Base-by-base conservation (phyloP, 2,113 vertebrate species). In the Oophaga pumilio region DNA sequence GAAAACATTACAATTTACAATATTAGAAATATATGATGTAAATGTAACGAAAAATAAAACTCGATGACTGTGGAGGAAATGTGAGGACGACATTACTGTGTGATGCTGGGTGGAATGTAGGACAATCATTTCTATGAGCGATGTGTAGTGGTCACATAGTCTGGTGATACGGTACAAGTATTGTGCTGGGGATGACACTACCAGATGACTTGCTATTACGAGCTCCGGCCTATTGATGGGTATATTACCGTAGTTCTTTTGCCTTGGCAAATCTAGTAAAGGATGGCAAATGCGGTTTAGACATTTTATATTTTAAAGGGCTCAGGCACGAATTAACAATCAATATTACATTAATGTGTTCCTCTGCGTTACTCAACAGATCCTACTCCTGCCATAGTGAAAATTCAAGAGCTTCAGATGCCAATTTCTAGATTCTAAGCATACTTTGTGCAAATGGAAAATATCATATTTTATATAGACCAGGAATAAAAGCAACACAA, bases 11-110 rank as follows among this genome's bases (percentile, higher is more conserved):
- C 64, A 66, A 12, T 22, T n/a, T n/a, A n/a, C 18, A n/a, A 73
- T 71, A 73, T 84, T 26, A 69, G 82, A 52, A 69, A 53, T 53
- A 69, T n/a, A 50, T 24, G 43, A 59, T 57, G 56, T 59, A 57
- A 10, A 10, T 76, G n/a, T n/a, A n/a, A n/a, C n/a, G n/a, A n/a
- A n/a, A n/a, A 73, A 0, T 5, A 78, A 77, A 76, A 50, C 50
- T 3, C 49, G 7, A 56, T 24, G 43, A 77, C 73, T 52, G 50
- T 9, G 56, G 76, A 24, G n/a, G 50, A 56, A 18, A 56, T n/a
- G 22, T 26, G 14, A 57, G 22, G 17, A 18, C 15, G 18, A 49
- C 18, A 11, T 73, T 15, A 18, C 15, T 18, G 43, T 18, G 69
- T 8, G 69, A 73, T 33, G 69, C 69, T 74, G 26, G 6, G 33